Conservation (phyloP, 1,140 invertebrate genomes). For the Listronotus bonariensis region DNA sequence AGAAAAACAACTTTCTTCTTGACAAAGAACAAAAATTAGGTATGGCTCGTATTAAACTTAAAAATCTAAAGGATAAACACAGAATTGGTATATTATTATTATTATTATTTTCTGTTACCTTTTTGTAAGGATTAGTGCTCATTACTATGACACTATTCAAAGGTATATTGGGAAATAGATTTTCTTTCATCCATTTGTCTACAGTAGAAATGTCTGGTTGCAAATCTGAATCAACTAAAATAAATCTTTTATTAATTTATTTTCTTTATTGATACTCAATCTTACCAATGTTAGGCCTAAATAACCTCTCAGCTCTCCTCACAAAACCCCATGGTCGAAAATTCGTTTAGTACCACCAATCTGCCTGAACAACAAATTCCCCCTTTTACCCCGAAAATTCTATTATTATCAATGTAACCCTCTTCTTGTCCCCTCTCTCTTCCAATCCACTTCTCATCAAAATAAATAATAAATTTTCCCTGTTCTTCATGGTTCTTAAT, state of each 20-base stretch:
- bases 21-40: neutral
- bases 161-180: neutral
- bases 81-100: too few species aligned
- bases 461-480: neutral
- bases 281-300: constrained; percentile 3
- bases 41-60: too few species aligned
- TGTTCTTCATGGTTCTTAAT: constrained; percentile 1
- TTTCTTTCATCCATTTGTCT: constrained; percentile 7
- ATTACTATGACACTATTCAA: neutral
- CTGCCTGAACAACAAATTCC: neutral
- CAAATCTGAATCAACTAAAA: neutral
- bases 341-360: neutral
- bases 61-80: too few species aligned
- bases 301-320: neutral
- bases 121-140: neutral
- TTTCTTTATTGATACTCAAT: too few species aligned
- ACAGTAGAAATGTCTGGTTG: neutral
- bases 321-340: neutral
- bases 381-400: neutral
- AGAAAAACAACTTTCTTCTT: neutral
- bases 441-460: constrained; percentile 1
- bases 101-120: neutral
- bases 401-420: neutral
- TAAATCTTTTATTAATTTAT: too few species aligned
- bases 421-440: neutral